Base-by-base conservation (phyloP, 2,113 vertebrate species). In the Colinus virginianus region DNA sequence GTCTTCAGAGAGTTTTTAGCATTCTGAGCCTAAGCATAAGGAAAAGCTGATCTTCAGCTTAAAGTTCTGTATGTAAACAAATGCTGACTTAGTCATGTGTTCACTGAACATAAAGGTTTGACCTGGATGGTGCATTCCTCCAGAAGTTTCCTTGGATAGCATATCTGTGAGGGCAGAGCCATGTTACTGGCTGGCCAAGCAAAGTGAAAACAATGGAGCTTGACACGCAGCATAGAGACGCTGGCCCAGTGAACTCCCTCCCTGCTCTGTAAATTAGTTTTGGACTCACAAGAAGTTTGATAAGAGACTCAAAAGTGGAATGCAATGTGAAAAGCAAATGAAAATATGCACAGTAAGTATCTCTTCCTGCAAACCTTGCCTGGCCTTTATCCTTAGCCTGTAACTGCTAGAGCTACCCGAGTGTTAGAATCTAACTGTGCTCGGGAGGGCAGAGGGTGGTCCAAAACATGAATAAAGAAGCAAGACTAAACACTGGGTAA, bases 381-480 rank as follows among this genome's bases (percentile, higher is more conserved):
- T 82, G 70, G 25, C 34, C 87, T 85, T 94, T 83, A 36, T 56
- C 36, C 53, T 76, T 72, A 56, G 6, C 15, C 20, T 2, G 3
- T 56, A n/a, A 36, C 79, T 72, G 28, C 67, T 64, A 46, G 46
- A 84, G 67, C 28, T 84, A 46, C 40, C 68, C 2, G 1, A 72
- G 17, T 34, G 32, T 62, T 88, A 79, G 92, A 71, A 16, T 53
- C 53, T 87, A 67, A 28, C 48, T 7, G 0, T 30, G 7, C 36
- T 66, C 1, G 0, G 25, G 32, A 48, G 17, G 77, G 38, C n/a
- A 45, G 40, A 75, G 32, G 22, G 22, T 86, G 59, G 38, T 71
- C 90, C 62, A 68, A 81, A 78, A n/a, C 80, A 68, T 68, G 88
- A 91, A 88, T 58, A 87, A 91, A 84, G 66, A 68, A 49, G 11